Conservation (phyloP, 1,140 invertebrate genomes). For the Scylla paramamosain region DNA sequence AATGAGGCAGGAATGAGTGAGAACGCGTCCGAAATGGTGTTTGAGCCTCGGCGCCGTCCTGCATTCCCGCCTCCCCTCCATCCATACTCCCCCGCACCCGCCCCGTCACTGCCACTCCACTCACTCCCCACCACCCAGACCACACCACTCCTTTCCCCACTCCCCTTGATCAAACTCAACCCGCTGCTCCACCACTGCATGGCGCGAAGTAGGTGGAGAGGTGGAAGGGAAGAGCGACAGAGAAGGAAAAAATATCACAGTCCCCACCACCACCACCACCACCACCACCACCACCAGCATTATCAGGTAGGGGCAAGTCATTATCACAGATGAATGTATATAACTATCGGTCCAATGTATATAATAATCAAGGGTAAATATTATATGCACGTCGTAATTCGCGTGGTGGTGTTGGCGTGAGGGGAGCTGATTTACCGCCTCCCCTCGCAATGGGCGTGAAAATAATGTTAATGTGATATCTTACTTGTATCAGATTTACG, state of each 20-base stretch:
- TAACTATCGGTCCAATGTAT: not conserved
- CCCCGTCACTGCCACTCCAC: too few species aligned
- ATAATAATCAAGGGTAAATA: constrained; percentile 2
- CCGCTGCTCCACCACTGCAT: not conserved
- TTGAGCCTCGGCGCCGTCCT: not conserved
- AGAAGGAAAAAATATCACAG: too few species aligned
- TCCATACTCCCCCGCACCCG: not conserved
- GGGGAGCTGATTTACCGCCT: not conserved
- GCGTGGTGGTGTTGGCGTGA: not conserved
- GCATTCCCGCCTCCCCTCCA: not conserved
- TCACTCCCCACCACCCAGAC: too few species aligned
- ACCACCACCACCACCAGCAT: not conserved
- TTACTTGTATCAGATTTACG: not conserved
- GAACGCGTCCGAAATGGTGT: not conserved
- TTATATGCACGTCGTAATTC: not conserved
- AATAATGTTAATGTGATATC: not conserved
- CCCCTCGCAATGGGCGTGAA: not conserved
- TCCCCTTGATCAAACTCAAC: too few species aligned
- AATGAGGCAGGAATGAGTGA: not conserved
- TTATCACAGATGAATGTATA: not conserved
- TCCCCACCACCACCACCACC: not conserved
- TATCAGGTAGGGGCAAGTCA: not conserved
- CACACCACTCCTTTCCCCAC: not conserved
- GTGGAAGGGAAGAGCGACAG: too few species aligned
- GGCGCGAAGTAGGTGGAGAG: not conserved